phyloP scores from a whole-genome alignment of 2,113 vertebrate genomes.

The Neofelis nebulosa region DNA sequence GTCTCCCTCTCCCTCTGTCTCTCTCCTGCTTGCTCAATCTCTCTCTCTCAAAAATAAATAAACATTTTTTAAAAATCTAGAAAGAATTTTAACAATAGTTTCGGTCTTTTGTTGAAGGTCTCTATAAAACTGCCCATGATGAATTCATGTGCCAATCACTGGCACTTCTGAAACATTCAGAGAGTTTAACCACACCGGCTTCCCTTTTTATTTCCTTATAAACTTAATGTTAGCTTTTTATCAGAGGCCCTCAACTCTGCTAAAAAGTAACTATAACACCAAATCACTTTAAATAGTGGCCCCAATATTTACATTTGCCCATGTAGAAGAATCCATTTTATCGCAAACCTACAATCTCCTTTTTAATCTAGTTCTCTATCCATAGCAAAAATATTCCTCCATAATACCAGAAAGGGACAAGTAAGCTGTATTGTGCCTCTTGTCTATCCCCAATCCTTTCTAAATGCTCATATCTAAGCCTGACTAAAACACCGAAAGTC shows the following conservation, averaged over 20 bases:
- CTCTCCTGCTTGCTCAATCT: too few relatives aligned
- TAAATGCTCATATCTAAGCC: neutral
- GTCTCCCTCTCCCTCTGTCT: too few relatives aligned
- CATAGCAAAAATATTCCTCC: neutral
- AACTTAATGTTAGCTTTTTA: constrained; percentile 8
- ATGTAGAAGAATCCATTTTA: neutral
- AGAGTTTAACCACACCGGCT: neutral
- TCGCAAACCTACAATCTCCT: neutral
- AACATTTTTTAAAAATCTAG: too few relatives aligned
- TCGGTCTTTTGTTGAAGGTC: neutral
- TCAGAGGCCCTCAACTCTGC: neutral
- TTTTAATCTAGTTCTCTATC: neutral
- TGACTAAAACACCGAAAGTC: neutral
- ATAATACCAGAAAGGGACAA: neutral
- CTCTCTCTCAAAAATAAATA: too few relatives aligned
- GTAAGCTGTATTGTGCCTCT: neutral
- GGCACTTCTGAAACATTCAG: neutral
- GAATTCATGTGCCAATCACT: neutral
- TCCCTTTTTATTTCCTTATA: neutral
- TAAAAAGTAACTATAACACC: neutral
- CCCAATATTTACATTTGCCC: neutral
- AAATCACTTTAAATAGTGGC: neutral
- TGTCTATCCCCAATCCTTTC: neutral
- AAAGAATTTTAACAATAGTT: neutral
- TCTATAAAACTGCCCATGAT: neutral